Percentiles rank a stretch among this genome's conserved stretches.
Evolutionary conservation across 2,113 vertebrate species (phyloP).

Genomic region (Saguinus midas): DNA sequence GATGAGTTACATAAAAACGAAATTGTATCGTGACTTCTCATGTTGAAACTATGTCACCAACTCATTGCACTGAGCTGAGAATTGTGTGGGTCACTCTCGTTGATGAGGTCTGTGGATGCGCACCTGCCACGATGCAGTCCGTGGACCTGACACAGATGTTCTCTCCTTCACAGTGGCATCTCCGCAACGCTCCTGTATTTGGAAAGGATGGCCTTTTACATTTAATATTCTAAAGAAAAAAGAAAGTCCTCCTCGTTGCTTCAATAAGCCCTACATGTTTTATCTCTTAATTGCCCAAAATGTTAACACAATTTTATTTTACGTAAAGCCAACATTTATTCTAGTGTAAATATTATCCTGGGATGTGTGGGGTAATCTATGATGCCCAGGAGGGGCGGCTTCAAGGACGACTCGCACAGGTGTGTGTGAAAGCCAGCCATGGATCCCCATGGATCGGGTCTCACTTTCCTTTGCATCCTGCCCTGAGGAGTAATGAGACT

Average conservation of each 20-base stretch:
- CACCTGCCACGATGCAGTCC: too few relatives aligned
- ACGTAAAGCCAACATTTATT: neutral
- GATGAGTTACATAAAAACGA: neutral
- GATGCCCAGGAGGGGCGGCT: fast-evolving
- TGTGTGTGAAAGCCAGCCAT: neutral
- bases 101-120: fast-evolving
- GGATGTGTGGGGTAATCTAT: neutral
- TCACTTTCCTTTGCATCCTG: neutral
- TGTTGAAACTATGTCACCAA: neutral
- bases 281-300: constrained; percentile 37
- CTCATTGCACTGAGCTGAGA: neutral
- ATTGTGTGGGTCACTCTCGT: neutral
- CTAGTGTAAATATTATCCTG: neutral
- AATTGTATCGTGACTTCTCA: neutral
- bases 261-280: neutral
- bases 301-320: constrained; percentile 20
- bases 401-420: neutral
- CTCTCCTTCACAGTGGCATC: fast-evolving
- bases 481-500: neutral
- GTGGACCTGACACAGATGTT: fast-evolving
- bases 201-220: neutral
- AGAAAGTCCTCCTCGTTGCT: neutral
- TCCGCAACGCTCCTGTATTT: neutral
- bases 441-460: fast-evolving
- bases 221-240: neutral